Evolutionary conservation across 2,797 vertebrate species (phyloP), one percentile per base, ranked within the genome.

Genomic region (Sebastes reedi): DNA sequence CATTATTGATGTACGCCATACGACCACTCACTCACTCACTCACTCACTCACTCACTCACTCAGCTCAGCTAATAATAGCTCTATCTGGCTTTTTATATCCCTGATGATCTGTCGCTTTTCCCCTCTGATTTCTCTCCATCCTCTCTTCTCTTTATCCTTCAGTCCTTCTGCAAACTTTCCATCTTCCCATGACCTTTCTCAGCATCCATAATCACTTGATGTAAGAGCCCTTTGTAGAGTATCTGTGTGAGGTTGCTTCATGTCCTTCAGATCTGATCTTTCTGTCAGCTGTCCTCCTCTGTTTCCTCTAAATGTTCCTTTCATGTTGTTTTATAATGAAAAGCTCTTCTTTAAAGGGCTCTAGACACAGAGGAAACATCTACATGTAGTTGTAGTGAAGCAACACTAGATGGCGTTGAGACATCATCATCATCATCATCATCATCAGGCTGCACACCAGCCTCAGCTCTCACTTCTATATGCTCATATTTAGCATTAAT

Each of bases 331-430:
- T 52, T 25, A 5, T n/a, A 3, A 34, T 50, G 22, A 7, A 55
- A 29, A 36, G 22, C 12, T 64, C 4, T 0, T 1, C 12, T 25
- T 14, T 55, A 18, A 46, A 22, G 16, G 36, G 6, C 5, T 25
- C 2, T 2, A 59, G 54, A 56, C 29, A 3, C 30, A 3, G n/a
- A 24, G 30, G 29, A 24, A n/a, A 67, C 3, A 3, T n/a, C 1
- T 9, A 1, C 1, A 4, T 84, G 86, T 50, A 79, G 85, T 73
- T 84, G 0, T 2, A 59, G 8, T 9, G 9, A 75, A 22, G 0
- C 0, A 18, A 3, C 92, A 86, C 85, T 87, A 88, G 92, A 74
- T 90, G 87, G 91, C 2, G 86, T 30, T 69, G 25, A 54, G 22
- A 69, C 67, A 55, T 29, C 67, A 42, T 42, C n/a, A 20, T 22